These are phyloP conservation scores for Cosmia trapezina DNA, from an alignment of 2,888 invertebrate species.

Conservation along the genomic window DNA sequence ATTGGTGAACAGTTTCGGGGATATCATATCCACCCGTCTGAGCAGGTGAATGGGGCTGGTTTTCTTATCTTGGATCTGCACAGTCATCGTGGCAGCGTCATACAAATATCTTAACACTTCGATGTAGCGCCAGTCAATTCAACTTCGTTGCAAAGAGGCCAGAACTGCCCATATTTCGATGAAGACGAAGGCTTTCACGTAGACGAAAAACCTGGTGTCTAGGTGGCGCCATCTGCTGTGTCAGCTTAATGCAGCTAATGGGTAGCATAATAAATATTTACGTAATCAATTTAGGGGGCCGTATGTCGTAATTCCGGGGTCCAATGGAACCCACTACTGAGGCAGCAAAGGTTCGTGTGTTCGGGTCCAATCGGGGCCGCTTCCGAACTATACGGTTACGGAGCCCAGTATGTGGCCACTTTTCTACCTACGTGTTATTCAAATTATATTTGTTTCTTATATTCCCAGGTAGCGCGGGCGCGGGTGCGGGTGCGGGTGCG, in stretches of 20 bases:
- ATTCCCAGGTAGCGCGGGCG: conserved; percentile 84
- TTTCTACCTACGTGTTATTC: neutral
- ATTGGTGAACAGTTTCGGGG: no score
- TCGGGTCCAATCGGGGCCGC: neutral
- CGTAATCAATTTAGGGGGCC: neutral
- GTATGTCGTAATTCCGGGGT: neutral
- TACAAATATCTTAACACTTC: no score
- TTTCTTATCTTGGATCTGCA: no score
- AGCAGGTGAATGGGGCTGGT: no score
- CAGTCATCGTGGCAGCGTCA: no score
- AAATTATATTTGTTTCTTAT: conserved; percentile 4
- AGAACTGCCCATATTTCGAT: no score
- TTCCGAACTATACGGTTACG: neutral
- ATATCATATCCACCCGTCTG: no score
- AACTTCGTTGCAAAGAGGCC: no score
- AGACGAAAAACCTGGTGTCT: no score
- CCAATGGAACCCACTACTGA: neutral
- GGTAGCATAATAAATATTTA: neutral
- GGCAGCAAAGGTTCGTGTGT: neutral
- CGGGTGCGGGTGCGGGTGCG: conserved; percentile 84
- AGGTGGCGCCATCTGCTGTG: no score
- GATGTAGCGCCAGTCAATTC: no score
- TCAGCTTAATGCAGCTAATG: neutral
- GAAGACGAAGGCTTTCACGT: no score
- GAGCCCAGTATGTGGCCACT: neutral